Percentiles rank a stretch among this genome's conserved stretches.
Evolutionary conservation across 2,888 invertebrate species (phyloP).

Genomic region (Hesperia comma): DNA sequence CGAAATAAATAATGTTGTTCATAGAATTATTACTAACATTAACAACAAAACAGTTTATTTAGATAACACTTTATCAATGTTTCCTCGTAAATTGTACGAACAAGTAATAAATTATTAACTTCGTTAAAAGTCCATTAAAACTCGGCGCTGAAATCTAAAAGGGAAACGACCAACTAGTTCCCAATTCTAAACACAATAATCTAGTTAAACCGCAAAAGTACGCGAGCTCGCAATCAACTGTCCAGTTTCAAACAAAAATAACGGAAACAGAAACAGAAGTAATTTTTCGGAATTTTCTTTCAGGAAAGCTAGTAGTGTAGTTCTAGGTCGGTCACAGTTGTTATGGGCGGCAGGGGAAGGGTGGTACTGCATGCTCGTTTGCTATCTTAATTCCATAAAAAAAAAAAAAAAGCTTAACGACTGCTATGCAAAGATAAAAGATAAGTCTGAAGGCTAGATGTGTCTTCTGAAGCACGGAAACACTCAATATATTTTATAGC

Average conservation of each 20-base stretch:
- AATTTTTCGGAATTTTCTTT: not conserved
- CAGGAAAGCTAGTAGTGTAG: no score
- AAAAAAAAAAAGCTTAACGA: no score
- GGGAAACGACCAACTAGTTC: conserved; percentile 30
- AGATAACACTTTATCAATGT: not conserved
- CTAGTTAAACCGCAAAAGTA: conserved; percentile 36
- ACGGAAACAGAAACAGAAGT: not conserved
- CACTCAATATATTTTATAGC: no score
- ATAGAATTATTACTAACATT: not conserved
- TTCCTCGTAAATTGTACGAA: conserved; percentile 10
- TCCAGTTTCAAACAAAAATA: conserved; percentile 9
- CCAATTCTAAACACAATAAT: conserved; percentile 37
- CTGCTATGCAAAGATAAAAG: no score
- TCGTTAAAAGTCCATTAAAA: conserved; percentile 38
- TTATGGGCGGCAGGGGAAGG: no score
- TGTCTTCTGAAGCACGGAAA: no score
- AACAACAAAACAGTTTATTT: conserved; percentile 1
- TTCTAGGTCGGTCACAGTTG: no score
- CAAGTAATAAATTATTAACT: conserved; percentile 37
- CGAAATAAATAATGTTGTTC: no score
- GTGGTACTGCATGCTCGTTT: no score
- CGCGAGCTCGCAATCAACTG: conserved; percentile 21
- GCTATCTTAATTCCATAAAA: no score
- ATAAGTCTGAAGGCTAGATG: no score
- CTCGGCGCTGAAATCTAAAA: conserved; percentile 30